Evolutionary conservation across 2,888 invertebrate genomes (phyloP).

Genomic region (Pristionchus maxplancki): DNA sequence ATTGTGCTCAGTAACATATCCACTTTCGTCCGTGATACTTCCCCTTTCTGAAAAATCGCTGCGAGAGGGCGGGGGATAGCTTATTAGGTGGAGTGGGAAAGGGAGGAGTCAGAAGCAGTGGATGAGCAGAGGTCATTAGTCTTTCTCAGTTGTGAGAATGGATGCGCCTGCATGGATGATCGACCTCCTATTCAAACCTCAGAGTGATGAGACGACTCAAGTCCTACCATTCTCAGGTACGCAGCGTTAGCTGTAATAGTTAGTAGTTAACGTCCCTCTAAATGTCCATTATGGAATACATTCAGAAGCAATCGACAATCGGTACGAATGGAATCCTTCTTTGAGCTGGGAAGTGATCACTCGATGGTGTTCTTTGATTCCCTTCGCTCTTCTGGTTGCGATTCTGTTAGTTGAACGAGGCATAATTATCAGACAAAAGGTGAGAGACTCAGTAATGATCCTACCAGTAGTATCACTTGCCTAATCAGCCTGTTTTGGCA

Average conservation of each 20-base stretch:
- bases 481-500: no score
- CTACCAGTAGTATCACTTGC: background rate
- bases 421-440: background rate
- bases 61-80: background rate
- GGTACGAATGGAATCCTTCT: background rate
- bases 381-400: background rate
- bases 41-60: background rate
- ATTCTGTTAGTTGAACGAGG: background rate
- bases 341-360: background rate
- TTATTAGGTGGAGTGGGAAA: background rate
- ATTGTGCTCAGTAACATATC: background rate
- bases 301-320: background rate
- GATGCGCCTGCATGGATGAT: slow-evolving; percentile 11
- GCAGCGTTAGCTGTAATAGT: background rate
- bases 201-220: background rate
- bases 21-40: background rate
- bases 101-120: background rate
- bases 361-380: background rate
- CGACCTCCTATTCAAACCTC: background rate
- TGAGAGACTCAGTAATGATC: background rate
- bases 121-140: background rate
- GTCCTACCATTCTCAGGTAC: background rate
- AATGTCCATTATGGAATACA: background rate
- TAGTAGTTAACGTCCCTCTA: background rate
- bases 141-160: background rate